Conservation (phyloP, 2,113 vertebrate species). For the Cyprinodon tularosa region DNA sequence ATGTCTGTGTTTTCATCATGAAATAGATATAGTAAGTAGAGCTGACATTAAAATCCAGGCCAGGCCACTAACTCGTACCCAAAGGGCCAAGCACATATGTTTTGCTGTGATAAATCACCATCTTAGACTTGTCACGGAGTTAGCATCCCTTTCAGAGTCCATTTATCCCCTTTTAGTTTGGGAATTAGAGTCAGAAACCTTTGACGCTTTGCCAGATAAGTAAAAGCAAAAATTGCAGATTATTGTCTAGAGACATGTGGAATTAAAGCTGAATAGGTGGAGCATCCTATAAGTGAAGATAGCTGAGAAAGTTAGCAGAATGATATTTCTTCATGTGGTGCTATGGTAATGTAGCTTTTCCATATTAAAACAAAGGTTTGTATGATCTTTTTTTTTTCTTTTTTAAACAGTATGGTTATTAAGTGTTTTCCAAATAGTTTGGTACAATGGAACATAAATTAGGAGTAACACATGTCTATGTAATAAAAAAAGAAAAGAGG, state of each 20-base stretch:
- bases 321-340: conserved; percentile 5
- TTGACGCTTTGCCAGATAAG: conserved; percentile 22
- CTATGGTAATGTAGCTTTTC: neutral
- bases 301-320: neutral
- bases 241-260: neutral
- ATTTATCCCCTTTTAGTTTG: conserved; percentile 47
- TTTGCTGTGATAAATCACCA: conserved; percentile 64
- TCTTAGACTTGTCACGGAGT: conserved; percentile 62
- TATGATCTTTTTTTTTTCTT: neutral
- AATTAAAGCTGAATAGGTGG: conserved; percentile 32
- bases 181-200: conserved; percentile 48
- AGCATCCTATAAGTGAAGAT: neutral
- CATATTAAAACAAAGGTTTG: neutral
- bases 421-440: no score
- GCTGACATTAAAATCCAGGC: conserved; percentile 21
- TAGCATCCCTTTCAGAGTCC: conserved; percentile 57
- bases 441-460: no score
- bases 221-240: conserved; percentile 24
- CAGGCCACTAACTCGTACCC: conserved; percentile 31
- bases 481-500: no score
- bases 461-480: no score
- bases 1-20: conserved; percentile 41
- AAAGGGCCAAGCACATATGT: conserved; percentile 24
- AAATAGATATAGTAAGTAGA: conserved; percentile 31
- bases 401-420: no score